Evolutionary conservation across 2,113 vertebrate genomes (phyloP), one percentile per base, ranked within the genome.

Genomic region (Boulengeromyrus knoepffleri): DNA sequence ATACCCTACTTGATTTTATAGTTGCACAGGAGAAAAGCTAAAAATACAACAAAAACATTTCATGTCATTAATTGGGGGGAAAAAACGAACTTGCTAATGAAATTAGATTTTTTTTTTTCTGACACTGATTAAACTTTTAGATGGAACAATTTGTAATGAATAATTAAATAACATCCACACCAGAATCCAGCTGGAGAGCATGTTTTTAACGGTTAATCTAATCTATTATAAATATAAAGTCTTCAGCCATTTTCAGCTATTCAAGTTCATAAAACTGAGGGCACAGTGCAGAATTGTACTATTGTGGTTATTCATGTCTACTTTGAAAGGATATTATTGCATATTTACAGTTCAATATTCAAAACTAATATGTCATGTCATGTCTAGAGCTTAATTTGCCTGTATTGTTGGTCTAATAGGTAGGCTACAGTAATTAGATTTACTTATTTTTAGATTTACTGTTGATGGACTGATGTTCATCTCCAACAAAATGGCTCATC

Each of bases 61-160:
- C 39, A 39, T 85, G 42, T 85, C 21, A 49, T 56, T n/a, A 10
- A 39, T 36, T 39, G 2, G 15, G 36, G 31, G 15, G 12, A 5
- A 12, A 13, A 45, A 21, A n/a, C 2, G 45, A 27, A 49, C 47
- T 31, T 42, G 19, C 24, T 85, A 47, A 85, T 85, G 42, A 85
- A 85, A 46, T 85, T 85, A 85, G 42, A 49, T 85, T 46, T 84
- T 85, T 85, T 85, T 85, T 74, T 80, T 80, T 50, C 24, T 86
- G 84, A 86, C 84, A 86, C 45, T 86, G 84, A 86, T 49, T 50
- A 86, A 27, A 49, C 45, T 86, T 49, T 49, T 46, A 86, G 47
- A 27, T 86, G 84, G 74, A 50, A 86, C 24, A 50, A 47, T 85
- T 45, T 49, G 47, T 50, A 50, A 49, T 50, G 47, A 86, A 86